Conservation (phyloP, 2,797 vertebrate species). For the Spinibarbus caldwelli region DNA sequence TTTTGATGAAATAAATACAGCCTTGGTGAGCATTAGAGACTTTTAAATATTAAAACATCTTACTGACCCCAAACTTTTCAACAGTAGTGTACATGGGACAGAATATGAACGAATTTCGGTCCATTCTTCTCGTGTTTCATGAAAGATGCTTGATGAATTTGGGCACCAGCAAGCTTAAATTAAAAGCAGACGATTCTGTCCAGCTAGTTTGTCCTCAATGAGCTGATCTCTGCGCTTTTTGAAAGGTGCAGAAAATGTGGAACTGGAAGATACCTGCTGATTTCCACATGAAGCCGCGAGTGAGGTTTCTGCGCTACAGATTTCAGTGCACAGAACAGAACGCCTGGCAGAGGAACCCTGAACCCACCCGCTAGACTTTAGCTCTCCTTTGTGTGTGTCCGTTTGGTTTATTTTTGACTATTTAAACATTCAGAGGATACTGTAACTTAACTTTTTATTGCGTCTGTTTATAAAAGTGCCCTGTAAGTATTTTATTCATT, state of each 20-base stretch:
- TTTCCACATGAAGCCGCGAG: conserved; percentile 78
- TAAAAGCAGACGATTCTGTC: not conserved
- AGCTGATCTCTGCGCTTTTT: conserved; percentile 32
- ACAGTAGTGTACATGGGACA: not conserved
- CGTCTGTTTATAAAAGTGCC: conserved; percentile 61
- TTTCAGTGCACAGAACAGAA: conserved; percentile 79
- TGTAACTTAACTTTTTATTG: conserved; percentile 62
- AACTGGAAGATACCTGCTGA: conserved; percentile 89
- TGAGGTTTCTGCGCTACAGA: conserved; percentile 78
- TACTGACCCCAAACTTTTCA: not conserved
- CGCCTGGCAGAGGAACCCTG: conserved; percentile 66
- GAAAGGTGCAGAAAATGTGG: conserved; percentile 84
- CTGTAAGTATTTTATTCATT: conserved; percentile 48
- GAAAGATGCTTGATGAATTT: not conserved
- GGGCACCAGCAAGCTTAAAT: not conserved
- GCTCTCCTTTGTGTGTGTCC: conserved; percentile 43
- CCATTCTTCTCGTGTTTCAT: not conserved
- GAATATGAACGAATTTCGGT: not conserved
- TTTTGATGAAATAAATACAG: no score
- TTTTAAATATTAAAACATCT: no score
- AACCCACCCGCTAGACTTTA: conserved; percentile 71
- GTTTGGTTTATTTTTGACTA: conserved; percentile 63
- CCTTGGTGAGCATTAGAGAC: no score
- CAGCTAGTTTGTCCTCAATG: not conserved
- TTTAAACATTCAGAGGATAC: conserved; percentile 68